Conservation (phyloP, 2,888 invertebrate species). For the Scrobipalpa costella region DNA sequence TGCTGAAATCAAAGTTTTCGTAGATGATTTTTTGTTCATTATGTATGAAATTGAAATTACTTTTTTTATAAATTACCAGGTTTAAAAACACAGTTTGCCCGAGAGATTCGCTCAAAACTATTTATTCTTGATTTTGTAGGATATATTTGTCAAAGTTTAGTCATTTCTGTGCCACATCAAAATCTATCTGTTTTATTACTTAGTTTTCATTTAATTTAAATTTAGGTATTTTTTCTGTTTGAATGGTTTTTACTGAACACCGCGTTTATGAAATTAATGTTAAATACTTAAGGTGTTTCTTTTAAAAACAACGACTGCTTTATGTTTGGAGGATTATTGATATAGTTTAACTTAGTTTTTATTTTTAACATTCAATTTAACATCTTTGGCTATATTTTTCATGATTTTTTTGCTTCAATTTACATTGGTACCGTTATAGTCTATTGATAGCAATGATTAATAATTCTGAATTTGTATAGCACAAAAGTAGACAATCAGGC, state of each 20-base stretch:
- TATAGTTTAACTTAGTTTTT: slow-evolving; percentile 24
- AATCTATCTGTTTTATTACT: slow-evolving; percentile 32
- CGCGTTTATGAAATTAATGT: not conserved
- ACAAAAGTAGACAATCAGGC: not conserved
- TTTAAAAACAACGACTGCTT: slow-evolving; percentile 47
- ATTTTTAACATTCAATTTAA: slow-evolving; percentile 30
- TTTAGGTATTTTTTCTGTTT: not conserved
- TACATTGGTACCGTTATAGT: not conserved
- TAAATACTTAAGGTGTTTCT: slow-evolving; percentile 25
- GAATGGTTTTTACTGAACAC: slow-evolving; percentile 5
- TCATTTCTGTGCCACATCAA: slow-evolving; percentile 19
- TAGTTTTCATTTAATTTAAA: slow-evolving; percentile 28
- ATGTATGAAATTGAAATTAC: no score
- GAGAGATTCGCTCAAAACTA: slow-evolving; percentile 48
- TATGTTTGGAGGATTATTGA: slow-evolving; percentile 43
- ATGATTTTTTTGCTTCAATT: no score
- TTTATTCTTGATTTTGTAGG: slow-evolving; percentile 44
- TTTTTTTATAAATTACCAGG: not conserved
- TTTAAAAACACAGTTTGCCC: slow-evolving; percentile 24
- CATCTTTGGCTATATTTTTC: not conserved
- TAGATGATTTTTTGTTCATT: no score
- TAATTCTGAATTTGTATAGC: not conserved
- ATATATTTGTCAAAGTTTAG: not conserved
- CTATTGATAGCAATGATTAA: not conserved
- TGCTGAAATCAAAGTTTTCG: no score